A percentile compares a stretch with the other conserved stretches of the same genome.
These are phyloP conservation scores for Heliconius congener DNA, from an alignment of 1,140 invertebrate genomes.

Conservation along the genomic window DNA sequence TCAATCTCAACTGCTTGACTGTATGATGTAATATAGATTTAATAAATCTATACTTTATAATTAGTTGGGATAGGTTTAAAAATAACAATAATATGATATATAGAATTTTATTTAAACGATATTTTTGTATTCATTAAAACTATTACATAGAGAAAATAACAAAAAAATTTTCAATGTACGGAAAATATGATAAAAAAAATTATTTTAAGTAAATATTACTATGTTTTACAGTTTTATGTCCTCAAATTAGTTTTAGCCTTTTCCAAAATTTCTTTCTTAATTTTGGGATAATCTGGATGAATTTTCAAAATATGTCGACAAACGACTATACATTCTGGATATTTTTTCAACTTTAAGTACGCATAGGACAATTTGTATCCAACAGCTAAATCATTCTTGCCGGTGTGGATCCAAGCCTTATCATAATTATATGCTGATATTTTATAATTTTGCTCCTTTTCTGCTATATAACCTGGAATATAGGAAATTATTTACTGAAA, in stretches of 20 bases:
- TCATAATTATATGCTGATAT: slow-evolving; percentile 93
- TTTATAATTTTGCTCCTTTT: slow-evolving; percentile 95
- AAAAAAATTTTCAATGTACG: not conserved
- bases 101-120: not conserved
- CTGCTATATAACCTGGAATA: slow-evolving; percentile 88
- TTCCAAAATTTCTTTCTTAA: slow-evolving; percentile 96
- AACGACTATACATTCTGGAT: slow-evolving; percentile 86
- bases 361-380: slow-evolving; percentile 97
- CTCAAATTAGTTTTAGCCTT: slow-evolving; percentile 94
- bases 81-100: not conserved
- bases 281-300: slow-evolving; percentile 94
- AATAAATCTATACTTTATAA: too few species aligned
- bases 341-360: slow-evolving; percentile 94
- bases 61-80: not conserved
- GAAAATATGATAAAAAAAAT: too few species aligned
- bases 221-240: slow-evolving; percentile 72
- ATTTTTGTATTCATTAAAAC: not conserved
- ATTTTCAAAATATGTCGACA: slow-evolving; percentile 89
- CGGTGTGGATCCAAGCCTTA: slow-evolving; percentile 91
- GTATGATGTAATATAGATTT: too few species aligned
- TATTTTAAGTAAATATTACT: too few species aligned
- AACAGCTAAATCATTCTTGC: slow-evolving; percentile 90
- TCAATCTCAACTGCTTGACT: too few species aligned
- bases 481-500: not conserved
- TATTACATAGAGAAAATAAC: not conserved